phyloP scores from a whole-genome alignment of 2,797 vertebrate species.

The Cryptoblepharus egeriae region DNA sequence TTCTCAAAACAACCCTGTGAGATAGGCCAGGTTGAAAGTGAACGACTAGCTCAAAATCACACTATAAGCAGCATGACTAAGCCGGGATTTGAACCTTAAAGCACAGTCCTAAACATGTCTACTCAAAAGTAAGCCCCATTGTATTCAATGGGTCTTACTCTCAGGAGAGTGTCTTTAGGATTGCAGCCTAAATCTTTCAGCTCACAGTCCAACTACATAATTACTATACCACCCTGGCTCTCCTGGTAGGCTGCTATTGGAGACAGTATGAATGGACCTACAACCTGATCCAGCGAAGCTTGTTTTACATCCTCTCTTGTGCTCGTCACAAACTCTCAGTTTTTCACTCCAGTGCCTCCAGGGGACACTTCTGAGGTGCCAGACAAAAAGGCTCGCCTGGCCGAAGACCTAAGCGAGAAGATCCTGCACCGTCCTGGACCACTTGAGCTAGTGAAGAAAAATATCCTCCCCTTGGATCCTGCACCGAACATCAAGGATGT shows the following conservation, averaged over 20 bases:
- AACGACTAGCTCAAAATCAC: no score
- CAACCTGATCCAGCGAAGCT: neutral
- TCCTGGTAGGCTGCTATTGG: neutral
- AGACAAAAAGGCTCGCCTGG: constrained; percentile 58
- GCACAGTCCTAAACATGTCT: no score
- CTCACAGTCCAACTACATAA: no score
- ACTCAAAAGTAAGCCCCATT: no score
- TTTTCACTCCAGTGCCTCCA: constrained; percentile 12
- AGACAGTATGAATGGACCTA: neutral
- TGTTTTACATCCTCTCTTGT: neutral
- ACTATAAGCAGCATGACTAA: no score
- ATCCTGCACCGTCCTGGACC: constrained; percentile 63
- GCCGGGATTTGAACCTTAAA: no score
- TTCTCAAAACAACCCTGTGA: no score
- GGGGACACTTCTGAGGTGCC: constrained; percentile 47
- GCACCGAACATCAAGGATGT: constrained; percentile 43
- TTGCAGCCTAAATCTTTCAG: no score
- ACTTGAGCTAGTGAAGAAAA: constrained; percentile 61
- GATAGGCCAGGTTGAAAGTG: no score
- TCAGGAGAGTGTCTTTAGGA: no score
- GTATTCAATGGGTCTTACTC: no score
- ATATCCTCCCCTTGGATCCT: constrained; percentile 55
- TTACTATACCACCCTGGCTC: no score
- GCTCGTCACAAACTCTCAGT: neutral
- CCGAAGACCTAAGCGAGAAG: constrained; percentile 64